These are phyloP conservation scores for Tinamus guttatus DNA, from an alignment of 2,113 vertebrate genomes.

Conservation along the genomic window DNA sequence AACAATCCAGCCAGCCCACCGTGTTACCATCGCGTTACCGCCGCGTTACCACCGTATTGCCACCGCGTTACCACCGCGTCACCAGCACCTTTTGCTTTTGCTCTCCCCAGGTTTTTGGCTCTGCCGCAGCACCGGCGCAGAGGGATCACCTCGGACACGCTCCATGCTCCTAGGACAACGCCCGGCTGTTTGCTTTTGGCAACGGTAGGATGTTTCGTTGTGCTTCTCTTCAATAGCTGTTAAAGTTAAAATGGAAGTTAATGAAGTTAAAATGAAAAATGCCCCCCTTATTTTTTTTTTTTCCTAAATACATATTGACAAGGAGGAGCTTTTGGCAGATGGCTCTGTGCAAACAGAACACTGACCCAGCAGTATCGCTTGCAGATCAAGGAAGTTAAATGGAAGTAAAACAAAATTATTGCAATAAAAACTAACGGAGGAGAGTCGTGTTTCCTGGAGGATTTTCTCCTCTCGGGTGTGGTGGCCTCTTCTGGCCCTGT, in stretches of 20 bases:
- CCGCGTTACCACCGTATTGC: too few relatives aligned
- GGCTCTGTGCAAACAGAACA: background rate
- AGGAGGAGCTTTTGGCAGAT: background rate
- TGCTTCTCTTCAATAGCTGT: background rate
- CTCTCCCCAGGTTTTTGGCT: background rate
- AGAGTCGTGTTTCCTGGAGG: constrained; percentile 41
- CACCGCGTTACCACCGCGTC: rapidly evolving
- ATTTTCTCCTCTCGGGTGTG: constrained; percentile 49
- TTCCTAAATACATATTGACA: background rate
- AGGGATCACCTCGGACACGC: background rate
- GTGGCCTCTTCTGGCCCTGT: constrained; percentile 24
- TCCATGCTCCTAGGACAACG: too few relatives aligned
- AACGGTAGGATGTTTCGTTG: background rate
- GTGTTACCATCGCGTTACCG: rapidly evolving
- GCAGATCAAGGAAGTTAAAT: background rate
- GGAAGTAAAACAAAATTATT: background rate
- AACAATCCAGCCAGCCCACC: background rate
- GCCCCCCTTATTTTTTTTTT: background rate
- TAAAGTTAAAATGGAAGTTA: background rate
- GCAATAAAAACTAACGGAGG: background rate
- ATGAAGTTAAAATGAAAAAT: background rate
- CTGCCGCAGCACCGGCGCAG: rapidly evolving
- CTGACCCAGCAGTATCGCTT: background rate
- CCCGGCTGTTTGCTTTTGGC: background rate
- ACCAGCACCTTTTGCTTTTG: background rate